Evolutionary conservation across 2,113 vertebrate genomes (phyloP), one percentile per base, ranked within the genome.

Genomic region (Gobiocypris rarus): DNA sequence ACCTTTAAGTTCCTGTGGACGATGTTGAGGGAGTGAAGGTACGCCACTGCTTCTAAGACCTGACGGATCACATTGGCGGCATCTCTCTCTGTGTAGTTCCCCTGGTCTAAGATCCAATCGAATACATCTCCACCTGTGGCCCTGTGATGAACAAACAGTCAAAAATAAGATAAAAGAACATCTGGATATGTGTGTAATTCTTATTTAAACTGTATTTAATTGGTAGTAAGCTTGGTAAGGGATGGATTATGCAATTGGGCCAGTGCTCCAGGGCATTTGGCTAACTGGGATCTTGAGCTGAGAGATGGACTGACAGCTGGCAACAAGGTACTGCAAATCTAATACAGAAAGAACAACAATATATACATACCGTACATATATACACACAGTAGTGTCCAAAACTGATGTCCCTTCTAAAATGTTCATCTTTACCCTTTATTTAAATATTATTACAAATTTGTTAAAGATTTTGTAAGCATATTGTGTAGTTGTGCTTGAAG

Each of bases 1-100:
- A 96, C 95, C 94, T 96, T 96, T 31, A 96, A 91, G 88, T 96
- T 96, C 84, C 95, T 94, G 89, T 96, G 95, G 71, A 96, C 94
- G 82, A 96, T 96, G 89, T 94, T 95, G 74, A 96, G 94, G 59
- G 93, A 95, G 90, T 96, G 95, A 80, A 96, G 91, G 88, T 96
- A 96, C 2, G 95, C 93, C 81, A 95, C 93, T 24, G 95, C 95
- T 87, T 96, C 94, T 22, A 96, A 90, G n/a, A 93, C 90, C 75
- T 94, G 93, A 9, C 91, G 90, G 74, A 93, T 90, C 65, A 96
- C 95, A 63, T 94, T 95, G 87, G 95, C 93, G 41, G 95, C 95
- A 5, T 96, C 95, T 92, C 93, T 93, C 87, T 96, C 95, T 8
- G 95, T 95, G 92, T 96, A 96, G 91, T 95, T 96, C 43, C 95